Base-by-base conservation (phyloP, 2,888 invertebrate species). In the Xestia c-nigrum region DNA sequence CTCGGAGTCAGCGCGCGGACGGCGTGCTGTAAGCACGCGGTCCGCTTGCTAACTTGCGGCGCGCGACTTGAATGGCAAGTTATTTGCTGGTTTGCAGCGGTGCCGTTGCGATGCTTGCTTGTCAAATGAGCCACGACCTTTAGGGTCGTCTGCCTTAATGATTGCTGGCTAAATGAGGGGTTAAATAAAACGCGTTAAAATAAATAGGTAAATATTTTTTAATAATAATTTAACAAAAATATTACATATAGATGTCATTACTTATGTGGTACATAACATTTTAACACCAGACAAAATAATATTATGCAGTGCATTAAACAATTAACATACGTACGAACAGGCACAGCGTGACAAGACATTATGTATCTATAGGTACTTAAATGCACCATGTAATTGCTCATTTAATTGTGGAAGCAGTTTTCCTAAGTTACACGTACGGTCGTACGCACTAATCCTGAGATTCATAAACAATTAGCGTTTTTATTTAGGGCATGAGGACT, bases 401-500 rank as follows among this genome's bases (percentile, higher is more conserved):
- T 72, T 71, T 72, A 65, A 74, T 74, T 79, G 75, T 82, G 77
- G 75, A 87, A 87, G 87, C 86, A 84, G 84, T 68, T 79, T 72
- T 82, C 78, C 81, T 86, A 84, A 78, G 67, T 85, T 77, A 85
- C 77, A 78, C 66, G 66, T 75, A 14, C 43, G 77, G 67, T 76
- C 46, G 66, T 75, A 14, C 43, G 77, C 69, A 76, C 46, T 81
- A 76, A 85, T 83, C 67, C 68, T 78, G 78, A 86, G 87, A 88
- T 87, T 87, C 83, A 81, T 72, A 77, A 74, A 63, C 78, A 78
- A 68, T 65, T 77, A 67, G 70, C 43, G 38, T 46, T 67, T 65
- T 46, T 52, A 67, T 74, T 93, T 94, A 96, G 84, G 93, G 89
- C 86, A 97, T 95, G 78, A 98, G 97, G 88, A 99, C 96, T 96